These are phyloP conservation scores for Chaitophorus viminalis DNA, from an alignment of 2,888 invertebrate genomes.

Conservation along the genomic window DNA sequence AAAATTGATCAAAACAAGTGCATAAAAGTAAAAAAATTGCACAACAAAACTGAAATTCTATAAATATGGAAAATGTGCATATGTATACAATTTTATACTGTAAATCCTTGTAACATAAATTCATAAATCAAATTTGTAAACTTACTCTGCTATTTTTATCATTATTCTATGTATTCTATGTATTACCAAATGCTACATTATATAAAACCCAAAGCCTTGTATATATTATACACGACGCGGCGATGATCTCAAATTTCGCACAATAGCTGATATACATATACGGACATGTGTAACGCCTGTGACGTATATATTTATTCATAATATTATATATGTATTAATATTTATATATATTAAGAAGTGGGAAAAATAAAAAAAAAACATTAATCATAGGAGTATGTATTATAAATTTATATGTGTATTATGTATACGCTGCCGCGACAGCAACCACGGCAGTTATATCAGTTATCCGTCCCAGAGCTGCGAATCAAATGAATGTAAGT, in stretches of 20 bases:
- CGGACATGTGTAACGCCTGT: neutral
- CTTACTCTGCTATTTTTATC: no score
- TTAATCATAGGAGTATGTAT: neutral
- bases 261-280: neutral
- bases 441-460: neutral
- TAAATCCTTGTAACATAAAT: no score
- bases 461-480: neutral
- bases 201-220: no score
- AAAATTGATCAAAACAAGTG: no score
- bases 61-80: no score
- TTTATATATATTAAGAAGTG: no score
- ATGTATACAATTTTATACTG: no score
- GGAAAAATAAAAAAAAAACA: neutral
- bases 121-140: no score
- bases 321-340: neutral
- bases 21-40: no score
- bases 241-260: neutral
- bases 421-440: neutral
- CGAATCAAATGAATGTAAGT: neutral
- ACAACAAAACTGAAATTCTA: no score
- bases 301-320: neutral
- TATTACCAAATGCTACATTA: neutral
- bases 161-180: no score
- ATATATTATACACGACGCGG: neutral
- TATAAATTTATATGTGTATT: no score